Evolutionary conservation across 2,797 vertebrate species (phyloP), one percentile per base, ranked within the genome.

Genomic region (Iguana delicatissima): DNA sequence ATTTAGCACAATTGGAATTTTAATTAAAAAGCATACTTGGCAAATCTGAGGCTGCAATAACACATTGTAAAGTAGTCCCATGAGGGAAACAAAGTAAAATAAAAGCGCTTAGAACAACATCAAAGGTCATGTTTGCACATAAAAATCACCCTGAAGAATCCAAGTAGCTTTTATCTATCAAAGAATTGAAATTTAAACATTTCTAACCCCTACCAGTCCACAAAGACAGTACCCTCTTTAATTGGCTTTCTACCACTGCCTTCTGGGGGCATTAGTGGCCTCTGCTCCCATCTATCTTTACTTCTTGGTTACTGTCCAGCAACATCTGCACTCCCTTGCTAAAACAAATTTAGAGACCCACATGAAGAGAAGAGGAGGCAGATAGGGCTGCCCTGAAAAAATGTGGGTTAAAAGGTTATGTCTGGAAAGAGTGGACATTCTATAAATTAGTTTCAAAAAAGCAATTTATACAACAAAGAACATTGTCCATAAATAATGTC

Each of bases 221-320:
- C 85, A 93, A 10, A 1, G 50, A 85, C n/a, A 88, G 88, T 72
- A 79, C 72, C 74, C 90, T 69, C 67, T 90, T 81, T 93, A 84
- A 91, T 85, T 50, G 94, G n/a, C 84, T 91, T 82, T 81, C n/a
- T 91, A 93, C 14, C 69, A 85, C 29, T 92, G 74, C 42, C 26
- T 91, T 93, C 73, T 81, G 32, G 74, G 81, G 57, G 67, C 52
- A 74, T 87, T 91, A 90, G 76, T 93, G 86, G 93, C 87, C 26
- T 93, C 32, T 90, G 84, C 84, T 90, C 90, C 87, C 62, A 86
- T 9, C 50, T 82, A 92, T 64, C 32, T 89, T 91, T 94, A 94
- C 69, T 72, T 77, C 77, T 89, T 82, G 62, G 79, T 67, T 94
- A 86, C 16, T 90, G 29, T 85, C 93, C 24, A 95, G 93, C 72